These are phyloP conservation scores for Heterotis niloticus DNA, from an alignment of 2,113 vertebrate genomes.

Conservation along the genomic window DNA sequence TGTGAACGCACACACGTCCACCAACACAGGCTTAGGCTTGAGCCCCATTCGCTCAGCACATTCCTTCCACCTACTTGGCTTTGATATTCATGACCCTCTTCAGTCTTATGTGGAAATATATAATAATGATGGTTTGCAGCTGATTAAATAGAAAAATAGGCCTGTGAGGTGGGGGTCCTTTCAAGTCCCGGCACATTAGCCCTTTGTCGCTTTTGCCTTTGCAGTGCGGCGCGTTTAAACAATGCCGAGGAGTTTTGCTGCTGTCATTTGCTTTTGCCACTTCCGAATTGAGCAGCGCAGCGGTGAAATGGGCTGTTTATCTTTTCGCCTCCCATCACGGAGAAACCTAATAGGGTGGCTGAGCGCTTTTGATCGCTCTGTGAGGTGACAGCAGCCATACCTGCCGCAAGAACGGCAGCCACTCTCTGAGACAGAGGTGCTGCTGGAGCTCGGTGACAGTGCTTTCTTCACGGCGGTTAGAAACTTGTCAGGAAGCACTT, in stretches of 20 bases:
- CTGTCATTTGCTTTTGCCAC: background rate
- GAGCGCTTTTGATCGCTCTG: background rate
- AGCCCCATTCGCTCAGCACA: constrained; percentile 49
- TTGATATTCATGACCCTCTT: constrained; percentile 65
- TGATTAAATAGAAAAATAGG: constrained; percentile 66
- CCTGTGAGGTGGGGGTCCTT: constrained; percentile 40
- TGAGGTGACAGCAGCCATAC: background rate
- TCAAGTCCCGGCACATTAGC: constrained; percentile 49
- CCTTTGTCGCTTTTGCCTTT: constrained; percentile 33
- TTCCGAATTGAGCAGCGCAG: background rate
- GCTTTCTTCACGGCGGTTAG: no score
- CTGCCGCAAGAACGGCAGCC: background rate
- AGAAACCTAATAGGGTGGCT: background rate
- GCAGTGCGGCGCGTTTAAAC: background rate
- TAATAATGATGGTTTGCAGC: constrained; percentile 62
- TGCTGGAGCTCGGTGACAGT: no score
- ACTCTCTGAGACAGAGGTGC: background rate
- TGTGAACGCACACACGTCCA: constrained; percentile 13
- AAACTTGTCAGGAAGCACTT: no score
- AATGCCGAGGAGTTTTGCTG: background rate
- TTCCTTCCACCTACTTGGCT: constrained; percentile 52
- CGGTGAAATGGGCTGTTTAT: background rate
- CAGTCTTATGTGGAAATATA: constrained; percentile 59
- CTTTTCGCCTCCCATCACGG: background rate
- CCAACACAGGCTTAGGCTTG: constrained; percentile 40